These are phyloP conservation scores for Emydocephalus ijimae DNA, from an alignment of 2,113 vertebrate species.

Conservation along the genomic window DNA sequence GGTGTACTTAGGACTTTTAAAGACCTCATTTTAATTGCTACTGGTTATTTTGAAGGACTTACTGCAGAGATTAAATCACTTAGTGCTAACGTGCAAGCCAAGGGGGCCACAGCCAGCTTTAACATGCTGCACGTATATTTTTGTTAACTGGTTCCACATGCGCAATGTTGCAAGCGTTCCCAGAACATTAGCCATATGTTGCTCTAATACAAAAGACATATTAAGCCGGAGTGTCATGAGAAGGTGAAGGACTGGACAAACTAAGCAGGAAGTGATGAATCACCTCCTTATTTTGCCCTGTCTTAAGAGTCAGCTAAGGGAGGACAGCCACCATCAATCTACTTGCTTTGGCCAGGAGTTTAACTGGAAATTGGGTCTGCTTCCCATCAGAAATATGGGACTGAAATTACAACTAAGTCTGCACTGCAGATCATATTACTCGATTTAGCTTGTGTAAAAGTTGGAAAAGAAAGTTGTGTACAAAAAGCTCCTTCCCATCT, in stretches of 20 bases:
- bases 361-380: not conserved
- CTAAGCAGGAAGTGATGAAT: not conserved
- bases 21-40: not conserved
- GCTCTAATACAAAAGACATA: conserved; percentile 12
- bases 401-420: not conserved
- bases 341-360: not conserved
- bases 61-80: not conserved
- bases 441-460: not conserved
- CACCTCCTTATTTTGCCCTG: not conserved
- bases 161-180: not conserved
- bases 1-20: not conserved
- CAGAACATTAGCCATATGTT: conserved; percentile 42
- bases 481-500: not conserved
- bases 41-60: fast-evolving
- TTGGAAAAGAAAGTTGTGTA: not conserved
- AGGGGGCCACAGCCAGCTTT: conserved; percentile 24
- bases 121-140: not conserved
- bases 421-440: not conserved
- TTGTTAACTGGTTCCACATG: fast-evolving
- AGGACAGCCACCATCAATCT: not conserved
- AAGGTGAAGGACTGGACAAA: not conserved
- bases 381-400: not conserved
- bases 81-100: fast-evolving
- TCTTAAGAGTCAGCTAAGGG: not conserved
- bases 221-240: fast-evolving